Evolutionary conservation across 1,140 invertebrate genomes (phyloP), one percentile per base, ranked within the genome.

Genomic region (Zeugodacus cucurbitae): DNA sequence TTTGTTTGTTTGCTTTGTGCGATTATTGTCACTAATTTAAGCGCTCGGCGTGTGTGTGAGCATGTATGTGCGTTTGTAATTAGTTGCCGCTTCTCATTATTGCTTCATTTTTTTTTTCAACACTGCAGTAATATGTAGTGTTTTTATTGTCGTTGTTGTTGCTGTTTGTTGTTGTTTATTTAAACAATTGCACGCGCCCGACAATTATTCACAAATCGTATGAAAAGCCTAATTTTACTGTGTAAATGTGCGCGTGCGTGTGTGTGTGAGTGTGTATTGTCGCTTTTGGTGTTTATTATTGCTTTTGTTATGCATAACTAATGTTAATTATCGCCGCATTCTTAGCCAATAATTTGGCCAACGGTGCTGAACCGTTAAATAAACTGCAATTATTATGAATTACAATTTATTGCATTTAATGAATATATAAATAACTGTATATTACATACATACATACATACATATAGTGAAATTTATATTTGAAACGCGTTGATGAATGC

Each of bases 1-100:
- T 74, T 74, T 64, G 58, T 67, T 74, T 74, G 32, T 74, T 74
- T 74, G 67, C 67, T 37, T 74, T 74, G 67, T 74, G 17, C 34
- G 29, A 74, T 74, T 37, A 74, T 74, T 74, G 67, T 74, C 34
- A 37, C 67, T 86, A 86, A 86, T 54, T 54, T 86, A 86, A 86
- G 54, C 44, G 20, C 22, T 44, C 22, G 20, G 17, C 57, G 82
- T 58, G 7, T 58, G 29, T 14, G n/a, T 57, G 41, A 0, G 64
- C 29, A 17, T 34, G 29, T 67, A 26, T 74, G 67, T 74, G 17
- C 67, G 34, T 78, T 57, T 29, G 58, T 41, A 74, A 41, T 74
- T 74, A 74, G 67, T 37, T 37, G 67, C 67, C 67, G 34, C 67
- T 41, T n/a, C 67, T 74, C 67, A 74, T 74, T 74, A 74, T 74